phyloP scores from a whole-genome alignment of 2,113 vertebrate genomes.

The Centrocercus urophasianus region DNA sequence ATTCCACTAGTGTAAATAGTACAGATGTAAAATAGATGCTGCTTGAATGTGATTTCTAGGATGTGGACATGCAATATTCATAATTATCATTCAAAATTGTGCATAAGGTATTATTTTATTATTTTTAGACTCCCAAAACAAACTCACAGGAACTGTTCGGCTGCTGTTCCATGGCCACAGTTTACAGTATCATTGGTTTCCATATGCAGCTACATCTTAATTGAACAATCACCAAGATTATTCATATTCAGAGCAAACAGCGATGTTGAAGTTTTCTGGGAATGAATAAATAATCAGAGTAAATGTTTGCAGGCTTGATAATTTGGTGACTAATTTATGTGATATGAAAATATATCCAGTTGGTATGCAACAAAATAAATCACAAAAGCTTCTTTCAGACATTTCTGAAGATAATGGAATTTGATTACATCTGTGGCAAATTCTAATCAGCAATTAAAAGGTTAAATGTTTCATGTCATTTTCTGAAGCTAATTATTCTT shows the following conservation, averaged over 20 bases:
- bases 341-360: background rate
- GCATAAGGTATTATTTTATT: background rate
- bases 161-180: background rate
- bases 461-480: background rate
- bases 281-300: slow-evolving; percentile 23
- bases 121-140: background rate
- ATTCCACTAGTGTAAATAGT: background rate
- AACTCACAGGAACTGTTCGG: background rate
- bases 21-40: background rate
- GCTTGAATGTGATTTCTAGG: background rate
- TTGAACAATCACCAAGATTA: slow-evolving; percentile 14
- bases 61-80: accelerated
- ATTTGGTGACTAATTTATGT: background rate
- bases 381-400: background rate
- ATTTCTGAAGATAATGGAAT: background rate
- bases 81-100: background rate
- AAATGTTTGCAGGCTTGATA: slow-evolving; percentile 32
- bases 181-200: background rate
- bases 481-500: slow-evolving; percentile 14
- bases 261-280: background rate
- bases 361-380: background rate
- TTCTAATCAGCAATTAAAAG: background rate
- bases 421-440: background rate
- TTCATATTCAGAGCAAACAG: slow-evolving; percentile 28
- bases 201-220: background rate